Base-by-base conservation (phyloP, 37 sponge, comb jelly and placozoan species). In the Halichondria panicea region DNA sequence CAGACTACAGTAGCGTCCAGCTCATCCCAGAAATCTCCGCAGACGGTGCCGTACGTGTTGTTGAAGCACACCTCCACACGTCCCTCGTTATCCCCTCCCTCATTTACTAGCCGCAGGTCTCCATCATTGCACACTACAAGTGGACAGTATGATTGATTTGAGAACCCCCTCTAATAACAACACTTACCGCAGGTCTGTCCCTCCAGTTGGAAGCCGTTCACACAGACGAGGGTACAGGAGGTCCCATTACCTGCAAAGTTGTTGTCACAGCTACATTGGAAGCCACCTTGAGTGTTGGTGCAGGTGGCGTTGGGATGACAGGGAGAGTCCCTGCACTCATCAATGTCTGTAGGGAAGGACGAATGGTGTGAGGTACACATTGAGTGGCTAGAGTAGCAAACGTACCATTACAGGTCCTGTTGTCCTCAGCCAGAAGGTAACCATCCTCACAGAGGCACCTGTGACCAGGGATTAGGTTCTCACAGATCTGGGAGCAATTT, bases 1-100 rank as follows among this genome's bases (percentile, higher is more conserved):
- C 79, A 79, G 43, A 79, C 79, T 8, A 79, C 70, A 58, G 79
- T 43, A 34, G 79, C 79, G 59, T 68, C 79, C 11, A 31, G 46
- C 28, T 79, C 13, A 46, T 69, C 79, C 79, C 79, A 79, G 43
- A 15, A 53, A 48, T 68, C 48, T 31, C 59, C 60, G 59, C 79
- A 79, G 18, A 79, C 61, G 1, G 79, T 58, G 28, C 79, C 79
- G 41, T 79, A 79, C 12, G 44, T 68, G 30, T 70, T 70, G 28
- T 70, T 36, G 0, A 68, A 13, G 41, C 79, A 79, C 32, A 79
- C 79, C 45, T 79, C 79, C 42, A 79, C 79, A 43, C 79, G 68
- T 9, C 79, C 79, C 8, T n/a, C n/a, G n/a, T n/a, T n/a, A n/a
- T n/a, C n/a, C n/a, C n/a, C n/a, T n/a, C n/a, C n/a, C n/a, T n/a